Conservation (phyloP, 2,113 vertebrate genomes). For the Calyptomena viridis region DNA sequence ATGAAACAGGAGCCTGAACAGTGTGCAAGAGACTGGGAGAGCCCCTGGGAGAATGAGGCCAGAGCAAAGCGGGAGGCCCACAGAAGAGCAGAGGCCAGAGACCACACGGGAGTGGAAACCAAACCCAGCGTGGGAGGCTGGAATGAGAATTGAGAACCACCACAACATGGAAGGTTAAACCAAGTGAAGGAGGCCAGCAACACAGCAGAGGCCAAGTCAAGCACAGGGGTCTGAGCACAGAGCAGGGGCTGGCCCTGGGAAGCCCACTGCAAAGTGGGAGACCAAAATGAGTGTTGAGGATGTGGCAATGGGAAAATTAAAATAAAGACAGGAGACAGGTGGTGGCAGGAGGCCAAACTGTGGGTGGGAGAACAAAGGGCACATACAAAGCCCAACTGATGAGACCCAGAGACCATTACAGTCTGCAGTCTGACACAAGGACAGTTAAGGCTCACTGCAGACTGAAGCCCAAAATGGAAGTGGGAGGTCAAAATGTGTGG, state of each 20-base stretch:
- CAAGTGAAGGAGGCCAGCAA: fast-evolving
- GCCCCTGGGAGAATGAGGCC: background rate
- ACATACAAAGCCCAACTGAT: fast-evolving
- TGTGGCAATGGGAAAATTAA: background rate
- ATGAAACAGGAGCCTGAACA: background rate
- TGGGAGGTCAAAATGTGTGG: background rate
- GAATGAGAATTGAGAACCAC: background rate
- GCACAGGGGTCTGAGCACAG: background rate
- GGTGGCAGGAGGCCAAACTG: background rate
- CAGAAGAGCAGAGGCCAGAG: background rate
- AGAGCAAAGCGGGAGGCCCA: background rate
- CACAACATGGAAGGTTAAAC: background rate
- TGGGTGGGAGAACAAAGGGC: background rate
- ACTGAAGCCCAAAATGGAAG: fast-evolving
- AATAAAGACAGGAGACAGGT: background rate
- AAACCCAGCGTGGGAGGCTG: background rate
- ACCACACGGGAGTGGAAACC: fast-evolving
- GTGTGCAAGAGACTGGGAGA: background rate
- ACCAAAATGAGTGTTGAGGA: background rate
- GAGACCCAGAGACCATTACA: background rate
- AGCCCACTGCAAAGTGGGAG: background rate
- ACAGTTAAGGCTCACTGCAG: background rate
- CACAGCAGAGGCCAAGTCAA: background rate
- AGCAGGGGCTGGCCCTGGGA: background rate
- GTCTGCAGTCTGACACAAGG: fast-evolving